Evolutionary conservation across 2,113 vertebrate genomes (phyloP), one percentile per base, ranked within the genome.

Genomic region (Sciurus niger): DNA sequence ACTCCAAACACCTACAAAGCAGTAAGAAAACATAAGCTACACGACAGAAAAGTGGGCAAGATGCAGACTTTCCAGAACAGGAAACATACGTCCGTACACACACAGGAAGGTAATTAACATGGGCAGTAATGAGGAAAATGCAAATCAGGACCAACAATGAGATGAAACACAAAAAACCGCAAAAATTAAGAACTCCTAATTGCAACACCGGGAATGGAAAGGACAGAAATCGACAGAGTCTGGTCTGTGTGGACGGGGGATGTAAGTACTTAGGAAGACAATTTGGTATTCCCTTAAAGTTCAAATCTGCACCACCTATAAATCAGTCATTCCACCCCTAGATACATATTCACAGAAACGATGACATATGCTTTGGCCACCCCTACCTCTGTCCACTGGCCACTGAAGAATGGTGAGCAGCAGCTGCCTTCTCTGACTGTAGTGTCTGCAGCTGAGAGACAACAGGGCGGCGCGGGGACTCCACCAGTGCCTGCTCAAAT

Each of bases 81-180:
- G 70, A 84, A 78, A 63, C 3, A 14, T 63, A 90, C 74, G n/a
- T 43, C 53, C 4, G 78, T 53, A 60, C 78, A 46, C 73, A 85
- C 34, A 89, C 40, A 65, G 87, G 73, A 78, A 96, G 65, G 86
- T 65, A 93, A 93, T 79, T 63, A 72, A 90, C 91, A 73, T 68
- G 53, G 53, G 5, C 67, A 72, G 84, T 76, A 78, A 93, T 93
- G 43, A 93, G 95, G 51, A 88, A 84, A 93, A 89, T 79, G 91
- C 86, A 96, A 89, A 96, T 89, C 51, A 72, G 86, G 90, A 77
- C 63, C 60, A 89, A 93, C 70, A 84, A 91, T 3, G 2, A 72
- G 84, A 91, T 3, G 2, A 72, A 84, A 43, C 43, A 63, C 28
- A 85, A 51, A 22, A 58, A 58, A 58, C 20, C 74, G 68, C 76